Conservation (phyloP, 2,888 invertebrate species). For the Melanostoma mellinum region DNA sequence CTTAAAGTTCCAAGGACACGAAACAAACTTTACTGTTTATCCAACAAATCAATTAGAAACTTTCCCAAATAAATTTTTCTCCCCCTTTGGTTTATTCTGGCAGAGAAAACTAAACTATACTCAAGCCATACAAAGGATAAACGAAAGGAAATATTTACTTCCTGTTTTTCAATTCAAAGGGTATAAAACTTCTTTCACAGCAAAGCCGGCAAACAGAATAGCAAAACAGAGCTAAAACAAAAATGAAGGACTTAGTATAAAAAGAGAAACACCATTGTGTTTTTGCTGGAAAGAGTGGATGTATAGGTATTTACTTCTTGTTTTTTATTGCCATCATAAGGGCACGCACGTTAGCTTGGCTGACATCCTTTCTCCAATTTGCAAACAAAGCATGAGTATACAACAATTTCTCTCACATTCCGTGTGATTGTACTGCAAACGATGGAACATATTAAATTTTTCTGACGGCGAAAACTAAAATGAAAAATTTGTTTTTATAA, state of each 20-base stretch:
- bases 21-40: slow-evolving; percentile 56
- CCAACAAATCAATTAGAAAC: slow-evolving; percentile 72
- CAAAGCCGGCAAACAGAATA: slow-evolving; percentile 35
- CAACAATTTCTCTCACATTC: slow-evolving; percentile 11
- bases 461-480: not conserved
- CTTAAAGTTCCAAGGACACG: slow-evolving; percentile 46
- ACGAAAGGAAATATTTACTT: slow-evolving; percentile 69
- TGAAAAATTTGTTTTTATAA: not conserved
- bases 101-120: slow-evolving; percentile 16
- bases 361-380: slow-evolving; percentile 13
- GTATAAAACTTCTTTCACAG: slow-evolving; percentile 44
- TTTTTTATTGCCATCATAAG: not conserved
- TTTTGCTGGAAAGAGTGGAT: not conserved
- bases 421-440: not conserved
- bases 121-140: slow-evolving; percentile 64
- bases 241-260: not conserved
- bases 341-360: slow-evolving; percentile 14
- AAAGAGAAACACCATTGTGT: slow-evolving; percentile 6
- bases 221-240: slow-evolving; percentile 6
- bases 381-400: not conserved
- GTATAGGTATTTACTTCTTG: slow-evolving; percentile 1
- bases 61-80: slow-evolving; percentile 63
- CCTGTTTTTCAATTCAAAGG: slow-evolving; percentile 55
- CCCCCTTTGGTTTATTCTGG: not conserved
- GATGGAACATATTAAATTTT: not conserved